phyloP scores from a whole-genome alignment of 2,797 vertebrate genomes.

The Arctocebus calabarensis region DNA sequence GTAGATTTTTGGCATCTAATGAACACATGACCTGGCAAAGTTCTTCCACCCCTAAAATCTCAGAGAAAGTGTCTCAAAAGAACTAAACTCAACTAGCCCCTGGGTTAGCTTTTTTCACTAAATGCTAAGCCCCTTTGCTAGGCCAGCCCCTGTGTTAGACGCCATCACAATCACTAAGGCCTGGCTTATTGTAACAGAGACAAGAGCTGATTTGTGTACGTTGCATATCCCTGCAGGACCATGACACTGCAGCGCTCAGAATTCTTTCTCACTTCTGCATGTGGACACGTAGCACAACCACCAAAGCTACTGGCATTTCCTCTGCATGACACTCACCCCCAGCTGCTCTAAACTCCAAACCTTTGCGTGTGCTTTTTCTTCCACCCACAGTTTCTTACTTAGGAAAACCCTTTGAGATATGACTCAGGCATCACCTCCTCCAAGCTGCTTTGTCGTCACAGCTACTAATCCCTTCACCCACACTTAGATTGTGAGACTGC shows the following conservation, averaged over 20 bases:
- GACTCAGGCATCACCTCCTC: neutral
- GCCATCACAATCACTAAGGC: neutral
- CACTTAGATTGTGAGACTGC: neutral
- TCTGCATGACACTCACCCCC: neutral
- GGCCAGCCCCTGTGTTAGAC: neutral
- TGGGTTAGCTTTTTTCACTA: neutral
- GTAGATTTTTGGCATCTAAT: neutral
- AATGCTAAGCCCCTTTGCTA: neutral
- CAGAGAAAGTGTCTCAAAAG: neutral
- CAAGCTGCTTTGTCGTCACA: neutral
- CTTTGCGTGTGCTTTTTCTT: neutral
- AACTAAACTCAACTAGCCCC: constrained; percentile 37
- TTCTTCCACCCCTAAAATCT: neutral
- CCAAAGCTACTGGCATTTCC: constrained; percentile 40
- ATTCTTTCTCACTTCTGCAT: neutral
- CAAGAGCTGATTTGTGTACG: neutral
- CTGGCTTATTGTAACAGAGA: neutral
- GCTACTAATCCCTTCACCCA: neutral
- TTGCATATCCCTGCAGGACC: neutral
- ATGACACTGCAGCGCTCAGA: neutral
- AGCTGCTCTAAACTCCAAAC: neutral
- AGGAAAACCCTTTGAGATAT: neutral
- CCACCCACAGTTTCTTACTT: neutral
- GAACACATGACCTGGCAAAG: neutral
- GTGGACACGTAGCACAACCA: neutral